phyloP scores from a whole-genome alignment of 1,140 invertebrate species.

The Ridgeia piscesae region DNA sequence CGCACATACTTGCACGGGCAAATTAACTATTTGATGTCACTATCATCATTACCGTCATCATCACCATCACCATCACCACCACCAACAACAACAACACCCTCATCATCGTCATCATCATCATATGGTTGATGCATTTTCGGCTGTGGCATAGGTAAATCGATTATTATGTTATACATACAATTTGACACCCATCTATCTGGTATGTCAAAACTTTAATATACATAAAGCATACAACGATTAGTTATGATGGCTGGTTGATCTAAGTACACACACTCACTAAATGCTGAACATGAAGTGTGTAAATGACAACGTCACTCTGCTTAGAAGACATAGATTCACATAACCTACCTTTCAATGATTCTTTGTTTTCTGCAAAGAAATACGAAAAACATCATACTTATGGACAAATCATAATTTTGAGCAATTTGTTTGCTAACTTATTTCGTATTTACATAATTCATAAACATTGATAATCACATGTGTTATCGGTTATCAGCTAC shows the following conservation, averaged over 20 bases:
- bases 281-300: not conserved
- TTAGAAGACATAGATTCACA: not conserved
- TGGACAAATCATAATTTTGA: not conserved
- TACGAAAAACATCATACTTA: not conserved
- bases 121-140: not conserved
- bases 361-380: slow-evolving; percentile 1
- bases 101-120: too few relatives aligned
- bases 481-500: too few relatives aligned
- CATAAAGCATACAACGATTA: too few relatives aligned
- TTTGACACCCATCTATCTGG: not conserved
- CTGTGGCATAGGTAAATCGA: not conserved
- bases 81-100: too few relatives aligned
- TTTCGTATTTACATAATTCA: too few relatives aligned
- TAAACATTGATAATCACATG: too few relatives aligned
- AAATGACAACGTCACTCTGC: not conserved
- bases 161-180: not conserved
- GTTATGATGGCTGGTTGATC: not conserved
- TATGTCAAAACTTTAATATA: not conserved
- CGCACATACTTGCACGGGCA: too few relatives aligned
- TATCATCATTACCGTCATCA: too few relatives aligned
- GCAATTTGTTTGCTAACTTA: not conserved
- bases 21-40: too few relatives aligned
- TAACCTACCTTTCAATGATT: not conserved
- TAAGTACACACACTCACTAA: not conserved
- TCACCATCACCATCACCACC: too few relatives aligned